Conservation (phyloP, 2,113 vertebrate genomes). For the Phocoena sinus region DNA sequence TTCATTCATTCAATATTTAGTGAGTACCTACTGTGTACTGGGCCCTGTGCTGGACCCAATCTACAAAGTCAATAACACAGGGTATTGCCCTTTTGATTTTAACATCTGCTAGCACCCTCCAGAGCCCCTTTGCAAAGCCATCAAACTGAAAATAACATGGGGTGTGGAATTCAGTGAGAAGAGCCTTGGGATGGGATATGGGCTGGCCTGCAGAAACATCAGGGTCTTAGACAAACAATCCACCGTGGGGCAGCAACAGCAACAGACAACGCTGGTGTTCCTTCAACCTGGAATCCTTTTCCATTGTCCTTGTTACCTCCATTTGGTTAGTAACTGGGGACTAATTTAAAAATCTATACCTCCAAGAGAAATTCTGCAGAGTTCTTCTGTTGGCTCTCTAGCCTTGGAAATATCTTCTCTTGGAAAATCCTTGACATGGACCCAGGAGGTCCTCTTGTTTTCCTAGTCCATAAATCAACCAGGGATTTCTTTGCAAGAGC, state of each 20-base stretch:
- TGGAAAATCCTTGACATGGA: neutral
- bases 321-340: neutral
- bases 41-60: neutral
- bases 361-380: neutral
- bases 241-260: too few relatives aligned
- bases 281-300: neutral
- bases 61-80: neutral
- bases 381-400: neutral
- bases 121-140: neutral
- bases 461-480: neutral
- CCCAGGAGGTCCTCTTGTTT: neutral
- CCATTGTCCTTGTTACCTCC: too few relatives aligned
- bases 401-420: neutral
- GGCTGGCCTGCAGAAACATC: neutral
- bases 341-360: neutral
- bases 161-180: neutral
- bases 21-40: neutral
- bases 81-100: neutral
- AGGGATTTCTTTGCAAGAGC: neutral
- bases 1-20: neutral
- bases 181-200: neutral
- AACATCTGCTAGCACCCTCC: neutral
- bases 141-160: neutral
- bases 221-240: neutral
- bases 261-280: rapidly evolving